These are phyloP conservation scores for Pseudomyrmex gracilis DNA, from an alignment of 1,140 invertebrate genomes.

Conservation along the genomic window DNA sequence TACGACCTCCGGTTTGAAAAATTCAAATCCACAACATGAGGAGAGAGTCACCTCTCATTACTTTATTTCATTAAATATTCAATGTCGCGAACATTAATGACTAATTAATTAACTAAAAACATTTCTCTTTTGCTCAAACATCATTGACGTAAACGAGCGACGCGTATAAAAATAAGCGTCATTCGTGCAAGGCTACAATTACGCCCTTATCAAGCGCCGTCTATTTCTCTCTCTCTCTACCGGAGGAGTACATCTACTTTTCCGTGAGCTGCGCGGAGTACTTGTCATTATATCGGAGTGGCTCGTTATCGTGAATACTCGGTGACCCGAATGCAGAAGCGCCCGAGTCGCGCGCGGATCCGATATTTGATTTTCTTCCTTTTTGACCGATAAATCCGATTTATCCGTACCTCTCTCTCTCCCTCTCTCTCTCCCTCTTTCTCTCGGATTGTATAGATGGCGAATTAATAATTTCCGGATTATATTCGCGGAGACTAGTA, in stretches of 20 bases:
- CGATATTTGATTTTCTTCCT: conserved; percentile 64
- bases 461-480: conserved; percentile 35
- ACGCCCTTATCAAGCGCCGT: neutral
- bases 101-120: too few relatives aligned
- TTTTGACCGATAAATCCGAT: conserved; percentile 14
- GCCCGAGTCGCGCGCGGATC: neutral
- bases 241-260: conserved; percentile 8
- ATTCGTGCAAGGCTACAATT: conserved; percentile 16
- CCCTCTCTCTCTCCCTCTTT: neutral
- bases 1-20: too few relatives aligned
- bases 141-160: neutral
- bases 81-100: too few relatives aligned
- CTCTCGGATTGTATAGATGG: conserved; percentile 38
- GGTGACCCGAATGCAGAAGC: conserved; percentile 53
- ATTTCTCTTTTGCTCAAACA: neutral
- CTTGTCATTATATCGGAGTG: conserved; percentile 48
- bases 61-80: too few relatives aligned
- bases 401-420: neutral
- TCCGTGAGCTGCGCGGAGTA: conserved; percentile 24
- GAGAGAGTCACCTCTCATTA: too few relatives aligned
- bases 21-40: too few relatives aligned
- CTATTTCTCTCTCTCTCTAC: neutral
- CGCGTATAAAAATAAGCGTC: conserved; percentile 17
- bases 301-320: conserved; percentile 53
- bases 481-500: neutral